Conservation (phyloP, 2,797 vertebrate genomes). For the Agapornis canus region DNA sequence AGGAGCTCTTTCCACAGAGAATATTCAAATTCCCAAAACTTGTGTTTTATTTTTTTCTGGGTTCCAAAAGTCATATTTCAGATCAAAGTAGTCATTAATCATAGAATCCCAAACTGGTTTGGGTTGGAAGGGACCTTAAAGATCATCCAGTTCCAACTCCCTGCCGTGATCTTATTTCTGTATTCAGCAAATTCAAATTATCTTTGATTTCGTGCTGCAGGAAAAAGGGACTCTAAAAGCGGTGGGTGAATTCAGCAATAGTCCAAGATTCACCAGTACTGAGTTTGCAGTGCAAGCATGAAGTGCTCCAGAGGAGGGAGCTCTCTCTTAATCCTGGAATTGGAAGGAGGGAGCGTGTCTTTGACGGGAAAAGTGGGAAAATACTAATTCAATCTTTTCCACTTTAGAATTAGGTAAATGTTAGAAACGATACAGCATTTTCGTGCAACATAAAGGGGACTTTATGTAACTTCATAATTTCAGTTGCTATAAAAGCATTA, state of each 20-base stretch:
- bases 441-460: background rate
- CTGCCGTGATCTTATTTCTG: background rate
- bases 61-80: background rate
- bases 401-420: background rate
- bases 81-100: background rate
- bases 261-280: background rate
- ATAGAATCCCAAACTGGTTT: background rate
- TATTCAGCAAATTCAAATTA: background rate
- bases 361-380: background rate
- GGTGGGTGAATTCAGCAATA: background rate
- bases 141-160: background rate
- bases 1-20: background rate
- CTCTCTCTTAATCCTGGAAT: background rate
- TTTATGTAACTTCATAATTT: background rate
- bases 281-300: background rate
- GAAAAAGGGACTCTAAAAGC: background rate
- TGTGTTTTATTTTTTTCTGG: background rate
- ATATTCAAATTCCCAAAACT: background rate
- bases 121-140: background rate
- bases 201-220: background rate
- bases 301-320: slow-evolving; percentile 55
- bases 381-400: background rate
- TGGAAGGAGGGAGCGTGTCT: background rate
- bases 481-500: background rate
- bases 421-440: background rate